A percentile compares a stretch with the other conserved stretches of the same genome.
Conservation (phyloP, 2,797 vertebrate species). For the Melanotaenia pygmaea region DNA sequence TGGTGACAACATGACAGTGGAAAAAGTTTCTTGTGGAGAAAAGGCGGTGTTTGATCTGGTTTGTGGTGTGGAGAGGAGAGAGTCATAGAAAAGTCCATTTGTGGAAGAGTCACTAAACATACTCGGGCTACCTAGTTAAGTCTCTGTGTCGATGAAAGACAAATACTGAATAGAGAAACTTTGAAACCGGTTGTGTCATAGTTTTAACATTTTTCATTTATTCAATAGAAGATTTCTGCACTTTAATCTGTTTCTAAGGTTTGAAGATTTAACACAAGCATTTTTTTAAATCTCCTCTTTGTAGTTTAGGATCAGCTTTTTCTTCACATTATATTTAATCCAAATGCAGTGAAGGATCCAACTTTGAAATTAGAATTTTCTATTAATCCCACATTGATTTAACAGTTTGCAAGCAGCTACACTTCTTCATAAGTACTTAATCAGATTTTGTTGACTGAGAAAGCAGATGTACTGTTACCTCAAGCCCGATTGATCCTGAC, state of each 20-base stretch:
- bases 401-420: not conserved
- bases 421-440: conserved; percentile 15
- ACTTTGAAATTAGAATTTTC: not conserved
- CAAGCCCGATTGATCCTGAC: conserved; percentile 6
- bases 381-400: conserved; percentile 14
- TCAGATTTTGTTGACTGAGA: conserved; percentile 9
- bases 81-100: too few species aligned
- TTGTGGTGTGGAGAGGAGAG: too few species aligned
- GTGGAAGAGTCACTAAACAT: too few species aligned
- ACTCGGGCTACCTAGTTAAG: too few species aligned
- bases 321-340: conserved; percentile 2
- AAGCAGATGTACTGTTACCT: not conserved
- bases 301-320: not conserved
- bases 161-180: not conserved
- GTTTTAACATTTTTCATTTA: too few species aligned
- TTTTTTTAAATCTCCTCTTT: not conserved
- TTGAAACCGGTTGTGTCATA: not conserved
- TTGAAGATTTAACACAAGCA: not conserved
- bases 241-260: not conserved
- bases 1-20: too few species aligned
- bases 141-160: too few species aligned
- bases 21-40: too few species aligned
- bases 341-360: conserved; percentile 1
- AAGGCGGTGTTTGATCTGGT: too few species aligned
- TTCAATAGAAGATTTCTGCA: not conserved